Base-by-base conservation (phyloP, 2,113 vertebrate species). In the Thomomys bottae region DNA sequence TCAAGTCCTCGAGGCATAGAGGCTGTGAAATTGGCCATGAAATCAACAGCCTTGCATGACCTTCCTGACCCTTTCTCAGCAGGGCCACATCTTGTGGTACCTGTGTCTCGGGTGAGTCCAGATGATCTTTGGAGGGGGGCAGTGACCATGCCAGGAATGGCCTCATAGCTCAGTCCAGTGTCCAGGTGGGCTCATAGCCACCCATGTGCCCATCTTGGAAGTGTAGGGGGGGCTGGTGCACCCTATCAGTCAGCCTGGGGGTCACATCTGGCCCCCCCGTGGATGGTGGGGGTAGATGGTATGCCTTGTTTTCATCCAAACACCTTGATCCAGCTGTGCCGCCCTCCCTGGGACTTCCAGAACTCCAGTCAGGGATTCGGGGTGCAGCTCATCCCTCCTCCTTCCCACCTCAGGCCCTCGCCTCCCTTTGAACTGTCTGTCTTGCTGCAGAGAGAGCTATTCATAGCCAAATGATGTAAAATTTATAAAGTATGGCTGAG, bases 391-490 rank as follows among this genome's bases (percentile, higher is more conserved):
- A 1, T 38, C 64, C 70, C 71, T 82, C 76, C 78, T 40, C 38
- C 40, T n/a, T 2, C 83, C 49, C 1, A 71, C 71, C 72, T 72
- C 45, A 2, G 72, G 85, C 83, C 76, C 92, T 81, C 87, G 89
- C 63, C 67, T 93, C 36, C 82, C 95, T 96, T 96, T 94, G 96
- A 96, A 94, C 95, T 94, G 93, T 96, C 96, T 90, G 88, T 93
- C 93, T 96, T 83, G 85, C 95, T 94, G 94, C 2, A 9, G 86
- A 92, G 67, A 88, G 94, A 96, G 94, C 96, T 97, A 96, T 97
- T 96, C 96, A 96, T 96, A 97, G 96, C 88, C 64, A 82, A 73
- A 76, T 83, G 94, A 95, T 97, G 94, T 91, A 96, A 97, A 95
- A 97, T 97, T 96, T 89, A 97, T 97, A 87, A 96, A 96, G 93